Evolutionary conservation across 2,888 invertebrate genomes (phyloP), one percentile per base, ranked within the genome.

Genomic region (Cordilura impudica): DNA sequence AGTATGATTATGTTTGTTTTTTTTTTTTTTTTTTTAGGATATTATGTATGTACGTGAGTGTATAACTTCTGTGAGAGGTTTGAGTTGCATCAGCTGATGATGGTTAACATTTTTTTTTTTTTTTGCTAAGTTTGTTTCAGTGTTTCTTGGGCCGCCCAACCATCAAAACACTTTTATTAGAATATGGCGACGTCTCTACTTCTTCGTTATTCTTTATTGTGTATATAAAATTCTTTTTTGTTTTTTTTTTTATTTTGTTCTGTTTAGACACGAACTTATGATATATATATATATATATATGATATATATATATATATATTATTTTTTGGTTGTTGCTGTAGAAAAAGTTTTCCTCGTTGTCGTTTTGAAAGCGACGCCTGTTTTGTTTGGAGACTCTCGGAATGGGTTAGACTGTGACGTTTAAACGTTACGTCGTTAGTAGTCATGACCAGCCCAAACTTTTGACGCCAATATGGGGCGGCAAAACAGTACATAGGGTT

Each of bases 221-320:
- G 29, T 61, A 7, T 23, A n/a, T 1, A 10, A 8, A n/a, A 45
- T 26, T 60, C 26, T 8, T 26, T 60, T 7, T 12, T 14, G 18
- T 18, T 26, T n/a, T 51, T 65, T 29, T 18, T 39, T 10, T 74
- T 71, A 60, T 56, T 71, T 75, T 75, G 70, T 51, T 67, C 71
- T 75, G 74, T 71, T 71, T 78, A 71, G 78, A 70, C 29, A 66
- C 12, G 54, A 61, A 67, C 43, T 71, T 72, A 56, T n/a, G n/a
- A n/a, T n/a, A n/a, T n/a, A n/a, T n/a, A n/a, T n/a, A n/a, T n/a
- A n/a, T n/a, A n/a, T n/a, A n/a, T n/a, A n/a, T n/a, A n/a, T n/a
- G n/a, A n/a, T n/a, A n/a, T n/a, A n/a, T n/a, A n/a, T n/a, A n/a
- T n/a, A n/a, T n/a, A n/a, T 61, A 14, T 10, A 56, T 69, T 60